Base-by-base conservation (phyloP, 2,888 invertebrate genomes). In the Oligia latruncula region DNA sequence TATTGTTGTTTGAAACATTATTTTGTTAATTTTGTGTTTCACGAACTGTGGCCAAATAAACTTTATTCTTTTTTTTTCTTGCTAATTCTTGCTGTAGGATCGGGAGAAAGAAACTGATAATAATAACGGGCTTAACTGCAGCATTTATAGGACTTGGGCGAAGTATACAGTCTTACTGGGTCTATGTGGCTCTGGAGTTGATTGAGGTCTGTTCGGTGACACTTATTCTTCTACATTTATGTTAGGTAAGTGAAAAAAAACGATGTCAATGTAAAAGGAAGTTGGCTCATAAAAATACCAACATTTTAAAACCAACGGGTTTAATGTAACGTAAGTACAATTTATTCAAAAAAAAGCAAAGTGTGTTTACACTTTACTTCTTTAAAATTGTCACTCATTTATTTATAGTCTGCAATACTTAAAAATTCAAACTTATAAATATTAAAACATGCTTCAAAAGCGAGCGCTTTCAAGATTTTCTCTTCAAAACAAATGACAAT, bases 401-500 rank as follows among this genome's bases (percentile, higher is more conserved):
- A 40, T 40, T 40, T 40, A 40, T 40, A 40, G 40, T 40, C 6
- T 15, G 17, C 67, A 67, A 46, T n/a, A 29, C 2, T 68, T 9
- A 52, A 49, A 43, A 79, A 67, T 40, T 62, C 23, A 20, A 65
- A 9, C 29, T 35, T 29, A 73, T 86, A 13, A 74, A 80, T 80
- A 84, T 72, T 72, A 15, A 84, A 67, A 58, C n/a, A 55, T 49
- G 58, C 40, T 75, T 72, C 46, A 70, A 55, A 81, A 35, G 62
- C 75, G 40, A 55, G 60, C 17, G 71, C 62, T 71, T 49, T 40
- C n/a, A 62, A 70, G 60, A 85, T 83, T 20, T 81, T 71, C 35
- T 29, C 46, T 65, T 60, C 46, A 86, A 82, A 76, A 17, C 35
- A 71, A 84, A 81, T 71, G 66, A 74, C 60, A 87, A 67, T 65